Conservation (phyloP, 2,113 vertebrate genomes). For the Boulengeromyrus knoepffleri region DNA sequence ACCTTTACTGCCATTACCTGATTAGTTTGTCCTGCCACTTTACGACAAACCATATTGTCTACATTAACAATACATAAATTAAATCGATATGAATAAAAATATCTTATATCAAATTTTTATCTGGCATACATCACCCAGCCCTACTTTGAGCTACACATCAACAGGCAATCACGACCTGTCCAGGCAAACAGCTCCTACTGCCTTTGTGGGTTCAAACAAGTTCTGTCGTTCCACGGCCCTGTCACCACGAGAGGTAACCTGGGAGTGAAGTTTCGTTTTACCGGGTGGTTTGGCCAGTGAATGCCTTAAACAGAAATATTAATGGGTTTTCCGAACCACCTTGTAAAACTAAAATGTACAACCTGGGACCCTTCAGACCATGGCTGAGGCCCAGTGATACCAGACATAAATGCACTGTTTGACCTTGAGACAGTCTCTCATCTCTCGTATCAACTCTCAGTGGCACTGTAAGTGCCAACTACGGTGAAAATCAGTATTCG, state of each 20-base stretch:
- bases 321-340: background rate
- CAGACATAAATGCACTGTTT: background rate
- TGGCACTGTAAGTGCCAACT: slow-evolving; percentile 40
- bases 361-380: background rate
- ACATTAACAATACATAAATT: background rate
- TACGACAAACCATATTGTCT: background rate
- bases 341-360: background rate
- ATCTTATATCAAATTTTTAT: too few relatives aligned
- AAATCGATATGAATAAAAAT: background rate
- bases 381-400: background rate
- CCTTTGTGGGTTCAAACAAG: background rate
- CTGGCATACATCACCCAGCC: too few relatives aligned
- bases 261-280: background rate
- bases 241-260: background rate
- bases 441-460: slow-evolving; percentile 40
- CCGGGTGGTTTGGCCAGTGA: background rate
- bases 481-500: slow-evolving; percentile 45
- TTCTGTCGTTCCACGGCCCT: background rate
- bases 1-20: background rate
- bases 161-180: background rate
- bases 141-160: background rate
- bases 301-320: background rate
- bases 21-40: background rate
- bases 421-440: background rate
- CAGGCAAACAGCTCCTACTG: background rate